Evolutionary conservation across 2,797 vertebrate genomes (phyloP).

Genomic region (Chromobotia macracanthus): DNA sequence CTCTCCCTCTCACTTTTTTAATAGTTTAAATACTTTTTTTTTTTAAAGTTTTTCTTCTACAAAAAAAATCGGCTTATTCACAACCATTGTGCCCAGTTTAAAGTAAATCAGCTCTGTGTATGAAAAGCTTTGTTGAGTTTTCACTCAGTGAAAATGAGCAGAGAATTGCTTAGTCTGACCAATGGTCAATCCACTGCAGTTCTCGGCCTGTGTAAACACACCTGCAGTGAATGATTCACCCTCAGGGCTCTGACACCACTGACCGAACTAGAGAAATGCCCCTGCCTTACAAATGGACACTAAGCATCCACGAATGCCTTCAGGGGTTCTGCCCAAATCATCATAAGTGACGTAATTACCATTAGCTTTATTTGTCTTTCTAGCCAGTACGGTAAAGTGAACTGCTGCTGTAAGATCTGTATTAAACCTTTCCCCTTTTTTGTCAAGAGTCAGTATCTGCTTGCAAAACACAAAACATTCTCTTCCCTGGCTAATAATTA

Average conservation of each 20-base stretch:
- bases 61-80: not conserved
- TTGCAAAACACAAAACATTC: conserved; percentile 52
- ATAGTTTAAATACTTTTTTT: too few relatives aligned
- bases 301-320: conserved; percentile 57
- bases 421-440: conserved; percentile 5
- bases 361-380: conserved; percentile 72
- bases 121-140: not conserved
- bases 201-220: conserved; percentile 60
- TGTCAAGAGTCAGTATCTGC: conserved; percentile 63
- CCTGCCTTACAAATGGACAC: conserved; percentile 63
- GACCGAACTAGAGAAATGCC: conserved; percentile 57
- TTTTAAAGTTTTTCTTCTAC: not conserved
- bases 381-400: conserved; percentile 58
- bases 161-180: conserved; percentile 45
- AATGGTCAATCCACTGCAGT: conserved; percentile 40
- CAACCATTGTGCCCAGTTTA: not conserved
- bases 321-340: conserved; percentile 64
- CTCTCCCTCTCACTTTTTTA: not conserved
- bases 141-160: conserved; percentile 2
- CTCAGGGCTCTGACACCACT: conserved; percentile 54
- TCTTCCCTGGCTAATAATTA: conserved; percentile 64
- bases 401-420: conserved; percentile 6
- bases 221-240: conserved; percentile 57
- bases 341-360: conserved; percentile 71
- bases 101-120: conserved; percentile 15